A percentile compares a stretch with the other conserved stretches of the same genome.
These are phyloP conservation scores for Gobio occitaniae DNA, from an alignment of 2,797 vertebrate genomes.

Conservation along the genomic window DNA sequence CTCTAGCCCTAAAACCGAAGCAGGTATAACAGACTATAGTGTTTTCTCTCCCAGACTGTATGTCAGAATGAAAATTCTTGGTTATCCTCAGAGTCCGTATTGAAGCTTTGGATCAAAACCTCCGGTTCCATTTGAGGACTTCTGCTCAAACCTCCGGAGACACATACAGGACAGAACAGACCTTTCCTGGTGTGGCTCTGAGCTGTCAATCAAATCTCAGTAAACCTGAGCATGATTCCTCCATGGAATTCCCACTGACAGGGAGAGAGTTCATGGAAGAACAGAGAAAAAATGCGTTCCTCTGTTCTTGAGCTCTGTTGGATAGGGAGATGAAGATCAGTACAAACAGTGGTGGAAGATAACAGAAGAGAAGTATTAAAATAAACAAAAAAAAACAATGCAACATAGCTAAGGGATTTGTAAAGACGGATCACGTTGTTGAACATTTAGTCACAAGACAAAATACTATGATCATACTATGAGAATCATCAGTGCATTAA, in stretches of 20 bases:
- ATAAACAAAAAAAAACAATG: constrained; percentile 13
- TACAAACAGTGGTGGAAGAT: constrained; percentile 2
- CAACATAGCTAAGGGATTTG: background rate
- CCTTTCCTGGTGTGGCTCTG: constrained; percentile 34
- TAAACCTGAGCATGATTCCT: constrained; percentile 37
- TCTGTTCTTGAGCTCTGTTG: constrained; percentile 19
- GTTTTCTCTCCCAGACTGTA: constrained; percentile 30
- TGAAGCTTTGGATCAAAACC: constrained; percentile 29
- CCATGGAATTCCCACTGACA: constrained; percentile 32
- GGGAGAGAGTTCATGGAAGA: constrained; percentile 29
- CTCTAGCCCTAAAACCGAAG: background rate
- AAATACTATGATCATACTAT: background rate
- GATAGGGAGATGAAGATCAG: constrained; percentile 17
- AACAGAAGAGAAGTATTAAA: constrained; percentile 12
- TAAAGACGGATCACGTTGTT: background rate
- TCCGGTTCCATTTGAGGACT: constrained; percentile 38
- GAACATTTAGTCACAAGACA: constrained; percentile 1
- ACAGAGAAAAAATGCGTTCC: constrained; percentile 20
- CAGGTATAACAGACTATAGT: background rate
- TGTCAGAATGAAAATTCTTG: constrained; percentile 27
- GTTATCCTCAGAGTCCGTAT: constrained; percentile 8
- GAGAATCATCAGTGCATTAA: background rate
- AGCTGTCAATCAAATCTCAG: constrained; percentile 50
- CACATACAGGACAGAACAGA: constrained; percentile 29
- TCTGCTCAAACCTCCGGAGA: constrained; percentile 31